Base-by-base conservation (phyloP, 1,140 invertebrate genomes). In the Zaprionus vittiger region DNA sequence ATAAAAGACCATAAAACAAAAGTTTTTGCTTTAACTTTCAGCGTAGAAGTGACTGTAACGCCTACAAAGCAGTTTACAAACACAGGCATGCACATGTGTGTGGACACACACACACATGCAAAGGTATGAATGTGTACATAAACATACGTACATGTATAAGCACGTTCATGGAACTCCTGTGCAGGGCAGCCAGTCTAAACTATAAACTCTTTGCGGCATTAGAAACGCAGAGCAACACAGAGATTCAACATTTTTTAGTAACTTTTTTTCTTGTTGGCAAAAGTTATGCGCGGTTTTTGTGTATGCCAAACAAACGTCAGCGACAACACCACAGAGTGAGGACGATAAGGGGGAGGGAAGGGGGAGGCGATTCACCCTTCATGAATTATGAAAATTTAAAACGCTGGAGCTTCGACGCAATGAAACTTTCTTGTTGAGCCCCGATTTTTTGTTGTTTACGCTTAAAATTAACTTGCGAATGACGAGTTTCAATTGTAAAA, bases 1-100 rank as follows among this genome's bases (percentile, higher is more conserved):
- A 89, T 89, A 89, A 89, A 89, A 89, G 81, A 89, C 81, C 84
- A 89, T 89, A 89, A 89, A 89, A 89, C 84, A 89, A 89, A 89
- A 89, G 84, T 84, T 89, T 89, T 89, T 84, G 69, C 75, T 67
- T 69, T 79, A 89, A 89, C 84, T 89, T 87, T 87, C 80, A 81
- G 78, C 83, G 78, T 78, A 72, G 83, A 72, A 78, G 71, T 77
- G 87, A 86, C 77, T 86, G 77, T 83, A 86, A 86, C 80, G 83
- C 83, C 83, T 86, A 86, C 83, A 80, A 87, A 83, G 77, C 81
- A 71, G 31, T 55, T 28, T 55, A 60, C 49, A 41, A 62, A 65
- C 44, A 57, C 47, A 76, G 17, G 47, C 64, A 54, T 44, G 62
- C 24, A 63, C 41, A 49, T 67, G 31, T 55, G 28, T 55, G 17